Conservation (phyloP, 2,113 vertebrate species). For the Cynocephalus volans region DNA sequence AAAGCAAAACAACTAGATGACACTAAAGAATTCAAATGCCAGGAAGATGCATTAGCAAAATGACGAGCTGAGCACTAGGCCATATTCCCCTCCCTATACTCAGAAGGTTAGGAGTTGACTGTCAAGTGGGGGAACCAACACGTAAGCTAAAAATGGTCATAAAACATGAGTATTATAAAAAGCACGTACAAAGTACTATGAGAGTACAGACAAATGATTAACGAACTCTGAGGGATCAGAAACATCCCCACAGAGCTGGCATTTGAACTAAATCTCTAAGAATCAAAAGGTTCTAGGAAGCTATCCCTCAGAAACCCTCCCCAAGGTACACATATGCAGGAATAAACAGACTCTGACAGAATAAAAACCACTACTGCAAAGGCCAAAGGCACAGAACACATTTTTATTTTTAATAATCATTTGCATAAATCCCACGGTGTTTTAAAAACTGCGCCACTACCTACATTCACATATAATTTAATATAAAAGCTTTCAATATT, state of each 20-base stretch:
- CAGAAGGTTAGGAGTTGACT: background rate
- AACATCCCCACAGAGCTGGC: background rate
- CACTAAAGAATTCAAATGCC: background rate
- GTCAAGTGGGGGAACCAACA: background rate
- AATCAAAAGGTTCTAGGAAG: background rate
- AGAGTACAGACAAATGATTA: background rate
- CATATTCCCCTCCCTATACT: too few species aligned
- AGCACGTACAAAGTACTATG: background rate
- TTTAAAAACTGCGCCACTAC: background rate
- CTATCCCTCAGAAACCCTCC: background rate
- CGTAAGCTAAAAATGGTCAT: background rate
- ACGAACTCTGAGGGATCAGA: background rate
- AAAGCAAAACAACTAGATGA: background rate
- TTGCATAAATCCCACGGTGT: background rate
- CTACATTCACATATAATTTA: background rate
- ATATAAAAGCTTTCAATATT: conserved; percentile 11
- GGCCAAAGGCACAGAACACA: background rate
- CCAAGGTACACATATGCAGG: background rate
- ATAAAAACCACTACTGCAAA: background rate
- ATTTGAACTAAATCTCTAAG: background rate
- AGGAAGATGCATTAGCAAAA: background rate
- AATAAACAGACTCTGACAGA: background rate
- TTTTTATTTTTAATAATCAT: background rate
- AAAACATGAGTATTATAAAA: background rate
- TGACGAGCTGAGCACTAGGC: background rate